Conservation (phyloP, 2,888 invertebrate genomes). For the Sphaeridia pumilis region DNA sequence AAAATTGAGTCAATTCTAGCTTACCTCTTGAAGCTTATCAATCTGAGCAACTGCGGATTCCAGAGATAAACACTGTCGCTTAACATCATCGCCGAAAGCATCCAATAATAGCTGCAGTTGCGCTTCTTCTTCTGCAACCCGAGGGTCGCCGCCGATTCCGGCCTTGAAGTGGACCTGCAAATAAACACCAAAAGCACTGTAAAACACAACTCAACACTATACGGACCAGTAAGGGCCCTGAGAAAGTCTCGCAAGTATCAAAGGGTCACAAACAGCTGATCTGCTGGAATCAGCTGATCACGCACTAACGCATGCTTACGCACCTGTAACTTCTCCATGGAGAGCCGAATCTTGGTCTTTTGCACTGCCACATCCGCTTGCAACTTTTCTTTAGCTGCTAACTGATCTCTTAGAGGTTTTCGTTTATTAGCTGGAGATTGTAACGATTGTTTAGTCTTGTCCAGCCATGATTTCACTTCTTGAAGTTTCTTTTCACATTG, state of each 20-base stretch:
- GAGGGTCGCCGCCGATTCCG: constrained; percentile 66
- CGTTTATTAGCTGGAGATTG: constrained; percentile 74
- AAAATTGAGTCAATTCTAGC: not conserved
- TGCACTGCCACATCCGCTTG: constrained; percentile 64
- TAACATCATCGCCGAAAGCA: constrained; percentile 50
- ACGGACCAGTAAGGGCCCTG: no score
- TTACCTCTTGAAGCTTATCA: constrained; percentile 66
- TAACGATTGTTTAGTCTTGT: constrained; percentile 63
- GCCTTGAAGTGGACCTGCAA: constrained; percentile 70
- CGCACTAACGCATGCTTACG: constrained; percentile 36
- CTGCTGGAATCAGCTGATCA: not conserved
- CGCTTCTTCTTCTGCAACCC: constrained; percentile 59
- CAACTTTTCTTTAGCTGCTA: constrained; percentile 72
- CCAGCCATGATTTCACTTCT: constrained; percentile 78
- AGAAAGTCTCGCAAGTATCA: no score
- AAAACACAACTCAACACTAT: no score
- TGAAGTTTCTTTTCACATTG: constrained; percentile 88
- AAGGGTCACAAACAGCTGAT: not conserved
- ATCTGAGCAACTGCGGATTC: constrained; percentile 69
- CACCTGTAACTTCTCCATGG: constrained; percentile 81
- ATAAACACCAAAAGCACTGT: not conserved
- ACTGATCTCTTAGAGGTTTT: constrained; percentile 74
- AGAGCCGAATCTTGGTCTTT: constrained; percentile 75
- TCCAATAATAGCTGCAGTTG: constrained; percentile 59
- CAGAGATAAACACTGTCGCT: constrained; percentile 54